phyloP scores from a whole-genome alignment of 1,140 invertebrate genomes.

The Metopolophium dirhodum region DNA sequence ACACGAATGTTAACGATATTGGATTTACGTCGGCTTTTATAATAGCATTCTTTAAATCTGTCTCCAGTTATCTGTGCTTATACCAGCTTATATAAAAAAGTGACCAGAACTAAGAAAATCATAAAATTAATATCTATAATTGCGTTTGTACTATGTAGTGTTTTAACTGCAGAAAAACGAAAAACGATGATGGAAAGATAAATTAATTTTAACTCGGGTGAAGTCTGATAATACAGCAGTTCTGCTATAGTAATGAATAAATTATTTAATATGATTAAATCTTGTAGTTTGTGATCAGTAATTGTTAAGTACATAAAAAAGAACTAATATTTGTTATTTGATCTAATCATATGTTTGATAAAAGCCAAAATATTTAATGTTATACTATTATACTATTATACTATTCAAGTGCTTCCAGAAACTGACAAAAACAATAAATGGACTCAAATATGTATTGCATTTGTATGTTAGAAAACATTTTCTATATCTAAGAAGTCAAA shows the following conservation, averaged over 20 bases:
- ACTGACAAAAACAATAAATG: not conserved
- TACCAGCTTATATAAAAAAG: too few species aligned
- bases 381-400: not conserved
- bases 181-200: too few species aligned
- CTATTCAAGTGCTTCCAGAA: not conserved
- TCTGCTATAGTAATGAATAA: not conserved
- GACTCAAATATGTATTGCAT: not conserved
- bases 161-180: too few species aligned
- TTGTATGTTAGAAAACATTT: not conserved
- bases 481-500: not conserved
- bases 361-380: not conserved
- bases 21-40: too few species aligned
- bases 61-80: too few species aligned
- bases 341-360: not conserved
- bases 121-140: too few species aligned
- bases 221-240: too few species aligned
- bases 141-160: too few species aligned
- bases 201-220: too few species aligned
- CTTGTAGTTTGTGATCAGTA: not conserved
- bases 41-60: too few species aligned
- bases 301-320: not conserved
- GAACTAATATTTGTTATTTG: not conserved
- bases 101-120: too few species aligned
- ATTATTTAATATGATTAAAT: not conserved
- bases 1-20: too few species aligned